Base-by-base conservation (phyloP, 2,797 vertebrate species). In the Rhabdophis nuchalis region DNA sequence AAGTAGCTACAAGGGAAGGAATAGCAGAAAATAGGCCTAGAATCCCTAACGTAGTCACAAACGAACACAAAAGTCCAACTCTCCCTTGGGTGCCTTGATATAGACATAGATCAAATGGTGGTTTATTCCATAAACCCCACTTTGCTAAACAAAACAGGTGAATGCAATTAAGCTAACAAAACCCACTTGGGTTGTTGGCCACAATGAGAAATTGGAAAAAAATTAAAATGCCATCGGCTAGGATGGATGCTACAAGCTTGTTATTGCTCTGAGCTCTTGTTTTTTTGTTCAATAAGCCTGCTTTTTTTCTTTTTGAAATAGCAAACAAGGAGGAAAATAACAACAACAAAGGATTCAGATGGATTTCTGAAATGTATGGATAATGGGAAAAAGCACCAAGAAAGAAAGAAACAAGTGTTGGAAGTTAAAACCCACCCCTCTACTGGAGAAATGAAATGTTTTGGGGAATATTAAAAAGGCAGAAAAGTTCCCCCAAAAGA, bases 181-280 rank as follows among this genome's bases (percentile, higher is more conserved):
- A 41, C 18, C 72, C 64, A 36, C 6, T 72, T 6, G 16, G 64
- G 64, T 93, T 94, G 86, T 94, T 94, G 95, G 95, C 91, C 93
- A 93, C 86, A 92, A 96, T 93, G 92, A 95, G 89, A 95, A 95
- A 91, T 53, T 77, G 60, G 27, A 0, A 94, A 92, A 85, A 93
- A 46, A 96, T 27, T 6, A 86, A 86, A 92, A 53, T 91, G 90
- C 94, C n/a, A 68, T 89, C 93, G 93, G 23, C 41, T 92, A 93
- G 64, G 56, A 32, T 92, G 96, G 92, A 92, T 94, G 87, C 91
- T 94, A 91, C 90, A 90, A 93, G 91, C 13, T 94, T 92, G 93
- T 89, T 93, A 90, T 89, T 90, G 93, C 90, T 41, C 68, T 94
- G 86, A 92, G n/a, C 41, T 27, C 46, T 89, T 41, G 93, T 93